Evolutionary conservation across 2,797 vertebrate genomes (phyloP), one percentile per base, ranked within the genome.

Genomic region (Varecia variegata): DNA sequence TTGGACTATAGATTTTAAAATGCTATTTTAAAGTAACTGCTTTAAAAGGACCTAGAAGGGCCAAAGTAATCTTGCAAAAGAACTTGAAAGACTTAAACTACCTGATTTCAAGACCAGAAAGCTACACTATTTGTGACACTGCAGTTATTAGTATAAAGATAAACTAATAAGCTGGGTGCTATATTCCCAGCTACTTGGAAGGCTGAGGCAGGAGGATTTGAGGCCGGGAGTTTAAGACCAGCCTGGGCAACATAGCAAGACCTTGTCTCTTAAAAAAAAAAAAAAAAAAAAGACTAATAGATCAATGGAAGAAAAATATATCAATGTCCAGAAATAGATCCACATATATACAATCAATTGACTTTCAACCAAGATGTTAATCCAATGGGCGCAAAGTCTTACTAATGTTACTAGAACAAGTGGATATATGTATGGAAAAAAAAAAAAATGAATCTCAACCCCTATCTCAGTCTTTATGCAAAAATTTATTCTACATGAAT

Each of bases 51-150:
- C 7, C 7, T 54, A 85, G 30, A 80, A 89, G 74, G 50, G 20
- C 47, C 52, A 67, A 89, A 89, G 71, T 84, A 92, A 74, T 92
- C 71, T 88, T 96, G n/a, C 73, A 73, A 43, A 92, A 67, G 12
- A 74, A 77, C 27, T 56, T 68, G 43, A 90, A 88, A 93, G 25
- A 47, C 21, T 80, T 87, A 65, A 65, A 82, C 92, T 54, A 23
- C 38, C 40, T 85, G 12, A 93, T 74, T 81, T 86, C 25, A 81
- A 71, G 45, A 62, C 25, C 45, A 38, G 0, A 62, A 85, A 80
- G 32, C 56, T 68, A 40, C 2, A 88, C 2, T 81, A 81, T 81
- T 86, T 20, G 30, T 82, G 30, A 76, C 43, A 88, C 14, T 85
- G 23, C 14, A 18, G 18, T 68, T 96, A 50, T 85, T 81, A 74